Conservation (phyloP, 2,113 vertebrate genomes). For the Delphinapterus leucas region DNA sequence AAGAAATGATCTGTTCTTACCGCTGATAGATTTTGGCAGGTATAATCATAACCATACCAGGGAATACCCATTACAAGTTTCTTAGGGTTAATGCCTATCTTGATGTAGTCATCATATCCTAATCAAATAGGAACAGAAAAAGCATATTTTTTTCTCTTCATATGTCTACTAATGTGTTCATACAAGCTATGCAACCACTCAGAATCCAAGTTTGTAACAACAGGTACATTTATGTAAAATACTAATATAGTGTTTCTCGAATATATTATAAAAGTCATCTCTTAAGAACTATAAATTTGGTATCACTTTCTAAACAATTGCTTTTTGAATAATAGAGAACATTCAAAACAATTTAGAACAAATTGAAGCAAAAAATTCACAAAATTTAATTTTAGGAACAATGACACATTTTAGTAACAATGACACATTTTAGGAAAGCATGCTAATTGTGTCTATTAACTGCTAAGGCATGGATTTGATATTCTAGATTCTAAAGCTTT, state of each 20-base stretch:
- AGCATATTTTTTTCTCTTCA: slow-evolving; percentile 28
- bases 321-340: not conserved
- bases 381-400: slow-evolving; percentile 39
- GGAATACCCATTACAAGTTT: slow-evolving; percentile 97
- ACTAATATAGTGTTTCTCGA: slow-evolving; percentile 5
- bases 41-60: slow-evolving; percentile 98
- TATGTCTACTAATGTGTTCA: slow-evolving; percentile 8
- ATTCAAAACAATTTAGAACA: not conserved
- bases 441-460: not conserved
- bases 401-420: slow-evolving; percentile 30
- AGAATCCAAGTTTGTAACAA: slow-evolving; percentile 6
- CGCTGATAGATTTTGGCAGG: slow-evolving; percentile 88
- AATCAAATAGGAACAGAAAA: slow-evolving; percentile 63
- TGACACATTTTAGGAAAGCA: slow-evolving; percentile 2
- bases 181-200: not conserved
- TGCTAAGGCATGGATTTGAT: not conserved
- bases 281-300: slow-evolving; percentile 17
- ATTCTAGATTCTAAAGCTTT: slow-evolving; percentile 32
- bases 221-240: slow-evolving; percentile 8
- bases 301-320: slow-evolving; percentile 3
- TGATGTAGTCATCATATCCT: slow-evolving; percentile 91
- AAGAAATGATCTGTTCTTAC: slow-evolving; percentile 79
- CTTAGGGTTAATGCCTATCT: slow-evolving; percentile 87
- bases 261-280: not conserved
- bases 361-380: slow-evolving; percentile 29